Evolutionary conservation across 2,888 invertebrate species (phyloP).

Genomic region (Limnephilus auricula): DNA sequence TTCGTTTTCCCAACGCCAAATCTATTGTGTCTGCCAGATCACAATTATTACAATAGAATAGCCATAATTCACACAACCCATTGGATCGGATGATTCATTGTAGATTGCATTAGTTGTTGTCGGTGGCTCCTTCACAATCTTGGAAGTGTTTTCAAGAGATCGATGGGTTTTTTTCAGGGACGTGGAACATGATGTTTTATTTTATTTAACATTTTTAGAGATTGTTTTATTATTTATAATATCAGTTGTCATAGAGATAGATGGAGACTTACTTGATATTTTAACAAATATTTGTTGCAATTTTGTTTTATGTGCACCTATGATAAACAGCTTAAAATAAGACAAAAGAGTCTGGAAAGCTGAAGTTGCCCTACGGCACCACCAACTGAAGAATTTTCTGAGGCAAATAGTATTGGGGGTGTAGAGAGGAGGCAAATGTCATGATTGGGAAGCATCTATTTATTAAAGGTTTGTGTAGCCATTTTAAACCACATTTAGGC

Average conservation of each 20-base stretch:
- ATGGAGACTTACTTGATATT: neutral
- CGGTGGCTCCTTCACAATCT: neutral
- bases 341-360: neutral
- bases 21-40: neutral
- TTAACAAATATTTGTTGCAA: neutral
- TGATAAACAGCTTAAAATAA: too few species aligned
- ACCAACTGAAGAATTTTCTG: neutral
- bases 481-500: neutral
- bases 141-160: neutral
- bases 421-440: neutral
- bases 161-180: neutral
- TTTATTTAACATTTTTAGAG: neutral
- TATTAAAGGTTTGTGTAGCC: neutral
- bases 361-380: neutral
- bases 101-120: neutral
- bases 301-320: neutral
- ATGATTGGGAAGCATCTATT: neutral
- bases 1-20: neutral
- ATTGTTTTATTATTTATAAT: neutral
- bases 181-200: neutral
- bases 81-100: neutral
- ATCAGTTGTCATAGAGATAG: neutral
- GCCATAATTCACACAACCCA: neutral
- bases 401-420: neutral
- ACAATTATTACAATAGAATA: neutral